Base-by-base conservation (phyloP, 2,888 invertebrate genomes). In the Axea sp. region DNA sequence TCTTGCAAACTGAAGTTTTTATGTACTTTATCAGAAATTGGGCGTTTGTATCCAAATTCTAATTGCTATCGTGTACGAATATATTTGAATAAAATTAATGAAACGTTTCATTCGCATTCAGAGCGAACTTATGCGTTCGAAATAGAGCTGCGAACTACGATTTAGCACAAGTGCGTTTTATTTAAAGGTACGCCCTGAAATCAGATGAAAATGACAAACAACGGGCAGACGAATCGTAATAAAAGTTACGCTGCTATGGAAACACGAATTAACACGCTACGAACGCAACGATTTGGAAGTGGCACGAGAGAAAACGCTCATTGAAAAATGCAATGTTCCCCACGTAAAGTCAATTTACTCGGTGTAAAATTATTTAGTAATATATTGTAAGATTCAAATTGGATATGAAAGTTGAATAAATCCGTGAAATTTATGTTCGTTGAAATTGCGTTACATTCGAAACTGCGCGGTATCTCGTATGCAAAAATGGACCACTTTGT, bases 221-320 rank as follows among this genome's bases (percentile, higher is more conserved):
- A 22, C 53, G 51, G 51, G 67, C 47, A 41, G 53, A 35, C 55
- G 45, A 60, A 24, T 49, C 31, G 71, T 69, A 78, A 82, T 82
- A 81, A 81, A 79, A 80, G 77, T 73, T 33, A 37, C 51, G 77
- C 71, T 78, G 76, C 75, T 78, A 81, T 81, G 77, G 76, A 77
- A 79, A 78, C 78, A 78, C 55, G 75, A 65, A 77, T 81, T 81
- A 80, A 81, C 80, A 78, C 76, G 76, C 73, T 73, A 49, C 55
- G 33, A 30, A 59, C 55, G 59, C 57, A 76, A 55, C 64, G 73
- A 69, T 49, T 39, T 33, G 73, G 65, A 68, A 68, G 57, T 49
- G 33, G 41, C 51, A 22, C 51, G 53, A 14, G 53, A 35, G 59
- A 65, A 49, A 51, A 65, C 47, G 37, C 37, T 45, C 53, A 65